Base-by-base conservation (phyloP, 2,888 invertebrate species). In the Hemaris fuciformis region DNA sequence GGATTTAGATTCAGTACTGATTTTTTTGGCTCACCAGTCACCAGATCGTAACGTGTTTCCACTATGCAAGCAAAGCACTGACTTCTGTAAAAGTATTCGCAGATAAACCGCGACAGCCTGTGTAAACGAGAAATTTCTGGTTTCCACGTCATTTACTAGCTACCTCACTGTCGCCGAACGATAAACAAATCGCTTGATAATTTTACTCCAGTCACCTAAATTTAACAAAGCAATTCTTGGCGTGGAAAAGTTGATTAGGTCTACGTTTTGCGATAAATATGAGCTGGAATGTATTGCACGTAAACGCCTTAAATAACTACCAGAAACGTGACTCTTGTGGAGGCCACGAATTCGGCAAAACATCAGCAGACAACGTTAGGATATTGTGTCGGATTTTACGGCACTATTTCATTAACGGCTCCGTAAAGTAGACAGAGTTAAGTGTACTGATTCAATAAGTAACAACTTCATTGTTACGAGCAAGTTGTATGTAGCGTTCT, bases 91-190 rank as follows among this genome's bases (percentile, higher is more conserved):
- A 69, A 67, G 66, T 65, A 67, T 70, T 62, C 60, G 62, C 61
- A 64, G 65, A 69, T 73, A 72, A 72, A 65, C 64, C 62, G 69
- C 67, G 45, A 60, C 64, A 72, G 60, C 27, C 20, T 25, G 27
- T 23, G 75, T 64, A 69, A 71, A 69, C 76, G 73, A 77, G 77
- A 73, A 69, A n/a, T n/a, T 65, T 73, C 72, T 63, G 70, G 73
- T 69, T 82, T 83, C 79, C 79, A 77, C 78, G 71, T 80, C 81
- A 83, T 84, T 84, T 80, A 79, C 74, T 74, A 73, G 75, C 75
- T 74, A 72, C 79, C 74, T 74, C 74, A 74, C 75, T 74, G 72
- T 72, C 74, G 75, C 75, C 75, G 77, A 78, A 77, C 75, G 78
- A 79, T 80, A 81, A 79, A 81, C 79, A 81, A 79, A 61, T 46